Conservation (phyloP, 2,113 vertebrate species). For the Alethe diademata region DNA sequence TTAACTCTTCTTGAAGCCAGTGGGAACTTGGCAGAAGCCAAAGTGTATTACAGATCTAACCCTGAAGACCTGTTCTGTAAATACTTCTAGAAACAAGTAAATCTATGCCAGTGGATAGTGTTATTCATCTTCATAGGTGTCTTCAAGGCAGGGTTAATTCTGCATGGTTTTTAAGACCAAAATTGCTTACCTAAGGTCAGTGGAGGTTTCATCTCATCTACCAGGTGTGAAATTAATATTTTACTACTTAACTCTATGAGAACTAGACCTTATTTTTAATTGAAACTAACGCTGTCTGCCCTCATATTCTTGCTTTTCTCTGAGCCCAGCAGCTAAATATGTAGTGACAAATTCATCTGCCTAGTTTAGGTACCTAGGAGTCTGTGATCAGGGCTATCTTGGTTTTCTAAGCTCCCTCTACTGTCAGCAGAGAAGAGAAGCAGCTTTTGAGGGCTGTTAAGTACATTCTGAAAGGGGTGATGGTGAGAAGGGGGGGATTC, state of each 20-base stretch:
- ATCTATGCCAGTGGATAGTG: neutral
- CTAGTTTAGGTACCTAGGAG: neutral
- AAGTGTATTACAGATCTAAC: neutral
- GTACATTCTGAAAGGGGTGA: neutral
- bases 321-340: neutral
- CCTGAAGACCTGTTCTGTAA: neutral
- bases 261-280: neutral
- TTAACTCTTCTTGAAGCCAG: neutral
- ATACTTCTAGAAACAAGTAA: neutral
- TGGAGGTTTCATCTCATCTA: neutral
- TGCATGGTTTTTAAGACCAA: neutral
- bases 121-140: neutral
- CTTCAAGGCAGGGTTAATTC: neutral
- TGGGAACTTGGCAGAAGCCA: neutral
- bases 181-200: neutral
- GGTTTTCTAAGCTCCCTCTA: conserved; percentile 36
- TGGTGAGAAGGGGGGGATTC: neutral
- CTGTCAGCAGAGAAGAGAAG: neutral
- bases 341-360: neutral
- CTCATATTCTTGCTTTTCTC: neutral
- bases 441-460: neutral
- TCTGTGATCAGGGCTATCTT: neutral
- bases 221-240: neutral
- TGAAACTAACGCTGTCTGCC: neutral
- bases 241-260: neutral